Base-by-base conservation (phyloP, 53 echinoderm and acorn worm genomes). In the Apostichopus leukothele region DNA sequence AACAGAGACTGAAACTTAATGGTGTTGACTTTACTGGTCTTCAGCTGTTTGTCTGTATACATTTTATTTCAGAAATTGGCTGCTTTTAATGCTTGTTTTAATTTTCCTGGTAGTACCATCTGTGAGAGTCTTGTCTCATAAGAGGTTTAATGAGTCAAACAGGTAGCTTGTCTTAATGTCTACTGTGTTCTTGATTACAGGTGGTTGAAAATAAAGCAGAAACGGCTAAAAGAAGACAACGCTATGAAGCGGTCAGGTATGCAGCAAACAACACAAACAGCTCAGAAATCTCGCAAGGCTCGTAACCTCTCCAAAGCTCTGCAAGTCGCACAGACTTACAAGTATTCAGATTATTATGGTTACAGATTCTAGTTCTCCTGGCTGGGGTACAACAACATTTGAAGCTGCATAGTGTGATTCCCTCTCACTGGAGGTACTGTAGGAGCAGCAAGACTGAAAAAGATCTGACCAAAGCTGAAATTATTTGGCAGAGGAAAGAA, bases 241-340 rank as follows among this genome's bases (percentile, higher is more conserved):
- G 59, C 89, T 0, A 79, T 94, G 77, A 96, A 93, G 73, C 88
- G 99, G 63, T 84, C 99, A 18, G 88, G 78, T 9, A 89, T 94
- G 19, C 60, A 84, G n/a, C 74, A 91, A 16, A 88, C 93, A 11
- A 89, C 88, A 61, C 90, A 91, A 67, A 89, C 90, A 26, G 94
- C 93, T 13, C 90, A 86, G 73, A 73, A 89, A 53, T 96, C 99
- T 9, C 83, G 94, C 21, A 99, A 99, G 79, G 96, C 99, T 22
- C 90, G 92, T 6, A 96, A 94, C 75, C 86, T 99, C 19, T 91
- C 96, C 11, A 96, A 99, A 79, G 96, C 99, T 1, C 52, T 96
- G 9, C 91, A 95, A 74, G 89, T 93, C 5, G 91, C 99, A 3
- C 94, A 96, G 79, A 88, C 93, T 66, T 96, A 96, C 83, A 86